Percentiles rank a stretch among this genome's conserved stretches.
Conservation (phyloP, 2,797 vertebrate species). For the Vespertilio murinus region DNA sequence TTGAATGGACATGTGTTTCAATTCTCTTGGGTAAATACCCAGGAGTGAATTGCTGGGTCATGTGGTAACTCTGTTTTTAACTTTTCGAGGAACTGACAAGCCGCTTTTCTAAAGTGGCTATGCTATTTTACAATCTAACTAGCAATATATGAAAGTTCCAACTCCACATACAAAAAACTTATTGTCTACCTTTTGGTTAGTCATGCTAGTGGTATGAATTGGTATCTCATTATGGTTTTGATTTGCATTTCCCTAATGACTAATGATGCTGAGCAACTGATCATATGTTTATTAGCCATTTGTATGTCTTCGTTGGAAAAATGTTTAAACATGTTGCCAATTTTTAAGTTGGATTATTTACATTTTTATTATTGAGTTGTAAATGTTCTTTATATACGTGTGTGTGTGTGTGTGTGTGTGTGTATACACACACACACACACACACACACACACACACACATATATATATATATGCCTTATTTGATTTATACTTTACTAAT, state of each 20-base stretch:
- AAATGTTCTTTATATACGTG: neutral
- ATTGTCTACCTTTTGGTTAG: neutral
- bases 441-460: too few species aligned
- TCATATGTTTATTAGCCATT: neutral
- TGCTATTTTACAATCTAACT: neutral
- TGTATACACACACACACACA: too few species aligned
- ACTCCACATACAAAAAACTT: neutral
- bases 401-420: neutral
- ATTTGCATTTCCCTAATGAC: neutral
- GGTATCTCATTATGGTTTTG: neutral
- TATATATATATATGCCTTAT: neutral
- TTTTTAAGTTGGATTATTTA: neutral
- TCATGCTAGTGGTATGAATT: neutral
- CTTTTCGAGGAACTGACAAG: neutral
- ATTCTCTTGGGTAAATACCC: neutral
- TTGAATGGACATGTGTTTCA: neutral
- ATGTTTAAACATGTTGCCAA: neutral
- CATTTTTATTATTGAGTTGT: neutral
- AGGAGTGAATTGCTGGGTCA: neutral
- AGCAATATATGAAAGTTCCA: neutral
- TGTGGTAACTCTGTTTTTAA: neutral
- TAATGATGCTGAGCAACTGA: neutral
- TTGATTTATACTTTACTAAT: neutral
- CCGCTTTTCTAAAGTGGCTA: neutral
- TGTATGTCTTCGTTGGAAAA: neutral